Evolutionary conservation across 35 echinoderm and acorn worm species (phyloP), one percentile per base, ranked within the genome.

Genomic region (Lytechinus variegatus): DNA sequence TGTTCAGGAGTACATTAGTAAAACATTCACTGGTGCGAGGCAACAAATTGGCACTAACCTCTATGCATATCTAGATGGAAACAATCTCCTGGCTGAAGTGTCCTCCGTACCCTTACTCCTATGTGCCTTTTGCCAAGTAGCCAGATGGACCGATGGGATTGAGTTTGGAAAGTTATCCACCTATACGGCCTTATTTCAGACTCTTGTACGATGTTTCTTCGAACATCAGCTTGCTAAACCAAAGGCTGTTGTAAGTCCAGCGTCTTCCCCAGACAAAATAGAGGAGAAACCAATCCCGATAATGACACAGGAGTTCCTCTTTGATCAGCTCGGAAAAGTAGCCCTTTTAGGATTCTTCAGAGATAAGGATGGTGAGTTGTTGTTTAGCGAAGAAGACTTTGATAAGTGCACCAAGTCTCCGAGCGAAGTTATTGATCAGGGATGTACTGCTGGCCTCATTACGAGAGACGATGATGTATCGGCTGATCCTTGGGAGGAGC

Each of bases 301-400:
- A 12, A 93, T 93, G 92, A 93, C 29, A 19, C 19, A 96, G 33
- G 56, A 92, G 33, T 92, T 92, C 27, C 54, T 96, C 55, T 91
- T 96, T 72, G 95, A 96, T 54, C 92, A 93, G 54, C 89, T 96
- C 3, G 95, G 95, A 9, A 96, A 96, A 44, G 89, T 96, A 60
- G 95, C 95, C 33, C 19, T 96, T 7, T 9, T 92, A 33, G 95
- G 95, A 12, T 96, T 93, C 91, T 91, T 96, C 51, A 57, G 95
- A 56, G 95, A 91, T 14, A 61, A 28, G 13, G 89, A 92, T 54
- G 89, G 91, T 5, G 95, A 96, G 44, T 27, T 96, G 28, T 56
- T 96, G 52, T 96, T 96, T 88, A 91, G 94, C 16, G 94, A 94
- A 61, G 86, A 90, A 52, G 96, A 96, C 52, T 91, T 96, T 28